Conservation (phyloP, 2,113 vertebrate species). For the Macaca mulatta region DNA sequence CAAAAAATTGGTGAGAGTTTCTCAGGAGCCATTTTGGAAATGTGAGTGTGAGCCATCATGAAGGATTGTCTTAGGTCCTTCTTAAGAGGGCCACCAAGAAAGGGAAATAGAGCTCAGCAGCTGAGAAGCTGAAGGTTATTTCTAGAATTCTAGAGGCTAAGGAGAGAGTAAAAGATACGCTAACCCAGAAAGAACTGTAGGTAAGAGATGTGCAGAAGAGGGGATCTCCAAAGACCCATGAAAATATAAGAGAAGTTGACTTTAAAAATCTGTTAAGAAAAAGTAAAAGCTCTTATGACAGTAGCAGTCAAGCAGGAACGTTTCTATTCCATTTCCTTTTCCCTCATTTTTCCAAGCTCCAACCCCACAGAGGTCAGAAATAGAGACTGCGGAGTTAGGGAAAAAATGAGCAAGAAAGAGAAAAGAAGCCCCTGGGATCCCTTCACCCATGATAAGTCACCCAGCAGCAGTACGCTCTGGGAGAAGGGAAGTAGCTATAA, state of each 20-base stretch:
- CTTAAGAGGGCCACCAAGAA: background rate
- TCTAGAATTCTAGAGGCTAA: background rate
- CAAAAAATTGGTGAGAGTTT: background rate
- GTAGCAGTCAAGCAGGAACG: background rate
- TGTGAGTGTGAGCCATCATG: background rate
- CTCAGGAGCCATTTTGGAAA: background rate
- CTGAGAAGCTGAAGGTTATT: background rate
- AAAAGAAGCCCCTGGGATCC: background rate
- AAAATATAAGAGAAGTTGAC: background rate
- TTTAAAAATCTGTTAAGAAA: slow-evolving; percentile 7
- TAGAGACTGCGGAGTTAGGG: background rate
- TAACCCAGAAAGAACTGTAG: background rate
- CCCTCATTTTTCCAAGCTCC: background rate
- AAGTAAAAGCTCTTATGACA: background rate
- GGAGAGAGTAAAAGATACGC: background rate
- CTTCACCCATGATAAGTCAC: background rate
- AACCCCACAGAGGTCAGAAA: background rate
- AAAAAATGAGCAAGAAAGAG: background rate
- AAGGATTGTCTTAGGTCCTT: background rate
- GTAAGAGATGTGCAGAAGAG: background rate
- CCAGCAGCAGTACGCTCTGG: background rate
- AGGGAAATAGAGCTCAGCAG: background rate
- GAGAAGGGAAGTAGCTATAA: background rate
- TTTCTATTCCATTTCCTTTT: background rate
- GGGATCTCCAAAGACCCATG: background rate